Percentiles rank a stretch among this genome's conserved stretches.
Conservation (phyloP, 2,797 vertebrate genomes). For the Fistularia tabacaria region DNA sequence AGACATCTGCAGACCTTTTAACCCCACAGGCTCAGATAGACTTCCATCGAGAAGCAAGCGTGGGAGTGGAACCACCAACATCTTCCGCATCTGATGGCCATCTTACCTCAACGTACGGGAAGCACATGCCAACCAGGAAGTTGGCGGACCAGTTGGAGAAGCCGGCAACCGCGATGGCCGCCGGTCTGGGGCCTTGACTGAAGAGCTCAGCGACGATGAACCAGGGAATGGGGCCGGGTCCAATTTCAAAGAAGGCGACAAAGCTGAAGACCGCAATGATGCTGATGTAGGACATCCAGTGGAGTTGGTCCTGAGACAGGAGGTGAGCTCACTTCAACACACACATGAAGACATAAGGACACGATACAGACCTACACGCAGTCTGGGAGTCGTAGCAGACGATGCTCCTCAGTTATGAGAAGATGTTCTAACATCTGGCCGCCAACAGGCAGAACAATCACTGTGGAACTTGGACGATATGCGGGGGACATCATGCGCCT, state of each 20-base stretch:
- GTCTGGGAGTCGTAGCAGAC: too few species aligned
- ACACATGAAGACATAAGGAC: not conserved
- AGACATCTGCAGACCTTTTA: too few species aligned
- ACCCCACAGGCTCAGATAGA: too few species aligned
- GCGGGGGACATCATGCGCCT: conserved; percentile 32
- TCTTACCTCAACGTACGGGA: conserved; percentile 89
- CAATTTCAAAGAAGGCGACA: conserved; percentile 95
- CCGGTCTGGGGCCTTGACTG: conserved; percentile 92
- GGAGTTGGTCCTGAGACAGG: conserved; percentile 75
- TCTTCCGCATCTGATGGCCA: not conserved
- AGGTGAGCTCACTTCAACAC: not conserved
- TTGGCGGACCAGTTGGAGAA: conserved; percentile 96
- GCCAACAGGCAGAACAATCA: too few species aligned
- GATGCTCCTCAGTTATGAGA: too few species aligned
- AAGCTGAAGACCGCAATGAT: conserved; percentile 90
- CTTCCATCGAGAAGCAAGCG: too few species aligned
- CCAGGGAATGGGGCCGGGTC: conserved; percentile 95
- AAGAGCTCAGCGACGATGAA: conserved; percentile 96
- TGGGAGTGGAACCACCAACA: not conserved
- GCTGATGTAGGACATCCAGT: conserved; percentile 92
- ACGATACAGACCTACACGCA: too few species aligned
- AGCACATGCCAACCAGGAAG: conserved; percentile 93
- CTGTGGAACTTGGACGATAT: too few species aligned
- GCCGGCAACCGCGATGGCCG: conserved; percentile 89
- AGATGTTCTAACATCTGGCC: too few species aligned